Evolutionary conservation across 2,797 vertebrate genomes (phyloP).

Genomic region (Hippopotamyrus pictus): DNA sequence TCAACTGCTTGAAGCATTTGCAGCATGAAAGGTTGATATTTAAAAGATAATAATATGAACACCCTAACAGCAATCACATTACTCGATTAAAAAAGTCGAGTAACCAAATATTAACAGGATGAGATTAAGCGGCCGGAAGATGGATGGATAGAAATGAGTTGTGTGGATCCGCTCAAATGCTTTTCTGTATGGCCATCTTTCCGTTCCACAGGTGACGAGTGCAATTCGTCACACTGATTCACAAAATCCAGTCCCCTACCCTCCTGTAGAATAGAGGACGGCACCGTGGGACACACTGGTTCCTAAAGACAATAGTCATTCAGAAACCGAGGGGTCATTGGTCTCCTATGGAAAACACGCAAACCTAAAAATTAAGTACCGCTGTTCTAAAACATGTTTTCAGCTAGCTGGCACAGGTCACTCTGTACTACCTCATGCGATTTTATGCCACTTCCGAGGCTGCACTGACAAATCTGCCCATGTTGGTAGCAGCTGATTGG

Average conservation of each 20-base stretch:
- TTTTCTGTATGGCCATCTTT: not conserved
- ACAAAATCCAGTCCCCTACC: not conserved
- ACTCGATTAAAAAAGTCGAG: not conserved
- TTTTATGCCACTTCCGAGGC: not conserved
- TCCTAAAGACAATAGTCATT: not conserved
- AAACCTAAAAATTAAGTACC: not conserved
- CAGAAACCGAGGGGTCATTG: not conserved
- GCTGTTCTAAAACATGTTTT: not conserved
- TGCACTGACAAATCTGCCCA: not conserved
- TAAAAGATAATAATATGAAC: not conserved
- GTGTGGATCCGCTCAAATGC: not conserved
- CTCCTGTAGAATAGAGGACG: not conserved
- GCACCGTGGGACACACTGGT: not conserved
- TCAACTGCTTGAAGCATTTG: not conserved
- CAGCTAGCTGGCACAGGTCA: not conserved
- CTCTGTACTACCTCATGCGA: not conserved
- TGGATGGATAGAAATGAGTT: not conserved
- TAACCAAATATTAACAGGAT: not conserved
- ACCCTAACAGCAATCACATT: not conserved
- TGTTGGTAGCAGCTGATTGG: not conserved
- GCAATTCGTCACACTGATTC: not conserved
- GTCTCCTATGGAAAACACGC: not conserved
- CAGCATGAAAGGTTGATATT: not conserved
- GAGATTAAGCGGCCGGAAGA: not conserved
- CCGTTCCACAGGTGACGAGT: not conserved